Percentiles rank a stretch among this genome's conserved stretches.
Evolutionary conservation across 2,113 vertebrate species (phyloP).

Genomic region (Spea multiplicata): DNA sequence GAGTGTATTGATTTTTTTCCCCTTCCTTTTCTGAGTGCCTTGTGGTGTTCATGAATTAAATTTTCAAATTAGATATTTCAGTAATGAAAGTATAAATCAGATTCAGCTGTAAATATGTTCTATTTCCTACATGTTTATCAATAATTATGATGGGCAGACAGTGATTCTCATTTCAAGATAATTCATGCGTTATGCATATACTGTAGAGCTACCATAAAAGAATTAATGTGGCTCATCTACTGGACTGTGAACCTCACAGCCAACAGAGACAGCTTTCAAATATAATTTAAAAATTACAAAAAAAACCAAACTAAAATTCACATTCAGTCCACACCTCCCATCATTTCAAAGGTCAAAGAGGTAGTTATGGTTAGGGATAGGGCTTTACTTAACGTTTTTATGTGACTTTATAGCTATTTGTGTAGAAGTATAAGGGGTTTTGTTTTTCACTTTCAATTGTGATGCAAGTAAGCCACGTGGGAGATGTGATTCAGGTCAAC

Average conservation of each 20-base stretch:
- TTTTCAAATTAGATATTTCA: background rate
- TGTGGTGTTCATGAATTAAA: background rate
- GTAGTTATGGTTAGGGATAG: too few species aligned
- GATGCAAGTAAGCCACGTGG: too few species aligned
- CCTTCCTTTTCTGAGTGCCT: background rate
- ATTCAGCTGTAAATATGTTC: background rate
- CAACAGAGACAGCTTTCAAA: background rate
- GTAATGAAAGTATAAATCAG: background rate
- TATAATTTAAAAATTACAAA: background rate
- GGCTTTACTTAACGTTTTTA: too few species aligned
- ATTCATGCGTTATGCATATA: background rate
- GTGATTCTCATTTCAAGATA: background rate
- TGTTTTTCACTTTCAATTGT: too few species aligned
- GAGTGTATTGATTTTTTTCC: conserved; percentile 1
- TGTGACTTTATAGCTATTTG: too few species aligned
- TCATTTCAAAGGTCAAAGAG: too few species aligned
- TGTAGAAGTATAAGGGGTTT: too few species aligned
- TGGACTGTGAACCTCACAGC: background rate
- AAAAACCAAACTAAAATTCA: background rate
- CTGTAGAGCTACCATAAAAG: background rate
- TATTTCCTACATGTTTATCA: conserved; percentile 24
- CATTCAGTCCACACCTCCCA: too few species aligned
- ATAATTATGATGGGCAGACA: conserved; percentile 25
- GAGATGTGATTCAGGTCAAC: too few species aligned
- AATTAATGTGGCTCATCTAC: background rate